Evolutionary conservation across 1,140 invertebrate genomes (phyloP).

Genomic region (Neodiprion lecontei): DNA sequence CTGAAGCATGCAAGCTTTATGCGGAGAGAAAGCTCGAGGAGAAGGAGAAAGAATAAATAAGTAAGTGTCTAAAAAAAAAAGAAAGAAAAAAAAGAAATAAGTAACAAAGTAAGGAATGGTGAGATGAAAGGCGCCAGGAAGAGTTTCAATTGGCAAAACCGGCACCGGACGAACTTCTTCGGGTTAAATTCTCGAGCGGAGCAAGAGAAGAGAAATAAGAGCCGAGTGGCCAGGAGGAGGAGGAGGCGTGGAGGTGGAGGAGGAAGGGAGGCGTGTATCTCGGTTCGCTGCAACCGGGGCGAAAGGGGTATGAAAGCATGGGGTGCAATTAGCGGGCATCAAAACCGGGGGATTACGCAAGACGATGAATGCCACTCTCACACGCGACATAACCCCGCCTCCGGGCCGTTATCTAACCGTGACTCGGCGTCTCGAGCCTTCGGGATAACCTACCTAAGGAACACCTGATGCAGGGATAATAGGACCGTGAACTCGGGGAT

Average conservation of each 20-base stretch:
- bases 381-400: background rate
- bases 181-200: too few species aligned
- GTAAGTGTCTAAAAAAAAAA: background rate
- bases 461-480: too few species aligned
- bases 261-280: too few species aligned
- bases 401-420: background rate
- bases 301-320: too few species aligned
- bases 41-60: background rate
- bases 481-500: too few species aligned
- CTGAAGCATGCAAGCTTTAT: background rate
- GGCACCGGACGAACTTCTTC: too few species aligned
- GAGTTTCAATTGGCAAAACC: too few species aligned
- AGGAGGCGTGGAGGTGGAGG: too few species aligned
- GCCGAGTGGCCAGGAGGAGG: too few species aligned
- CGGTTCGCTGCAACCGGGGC: too few species aligned
- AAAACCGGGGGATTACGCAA: background rate
- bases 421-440: background rate
- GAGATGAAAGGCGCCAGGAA: conserved; percentile 19
- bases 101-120: conserved; percentile 7
- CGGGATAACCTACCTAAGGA: too few species aligned
- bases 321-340: background rate
- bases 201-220: too few species aligned
- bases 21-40: background rate
- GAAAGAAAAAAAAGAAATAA: conserved; percentile 14
- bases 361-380: background rate